Percentiles rank a stretch among this genome's conserved stretches.
Evolutionary conservation across 2,113 vertebrate genomes (phyloP).

Genomic region (Oostethus manadensis): DNA sequence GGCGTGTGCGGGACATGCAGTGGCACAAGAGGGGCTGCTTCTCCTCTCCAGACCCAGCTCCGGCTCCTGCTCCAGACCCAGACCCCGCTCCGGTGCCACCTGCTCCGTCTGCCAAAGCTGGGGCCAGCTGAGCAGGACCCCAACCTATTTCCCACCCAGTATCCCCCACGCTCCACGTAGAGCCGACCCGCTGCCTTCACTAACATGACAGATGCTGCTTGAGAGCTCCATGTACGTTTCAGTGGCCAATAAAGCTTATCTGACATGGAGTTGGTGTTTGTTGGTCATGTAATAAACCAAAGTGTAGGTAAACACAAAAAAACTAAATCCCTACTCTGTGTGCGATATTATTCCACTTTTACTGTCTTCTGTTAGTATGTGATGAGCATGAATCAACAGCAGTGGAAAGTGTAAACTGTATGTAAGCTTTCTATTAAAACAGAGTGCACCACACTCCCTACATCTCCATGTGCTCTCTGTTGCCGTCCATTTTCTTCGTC

Average conservation of each 20-base stretch:
- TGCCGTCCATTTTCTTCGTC: no score
- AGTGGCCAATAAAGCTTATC: constrained; percentile 60
- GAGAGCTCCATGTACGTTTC: constrained; percentile 56
- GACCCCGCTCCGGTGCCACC: constrained; percentile 55
- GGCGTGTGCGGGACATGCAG: constrained; percentile 86
- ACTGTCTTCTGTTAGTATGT: constrained; percentile 23
- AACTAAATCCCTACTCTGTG: neutral
- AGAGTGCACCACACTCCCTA: constrained; percentile 28
- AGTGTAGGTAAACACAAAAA: neutral
- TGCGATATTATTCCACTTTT: constrained; percentile 20
- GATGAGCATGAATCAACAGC: constrained; percentile 33
- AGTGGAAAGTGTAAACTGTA: constrained; percentile 37
- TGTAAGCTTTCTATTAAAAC: constrained; percentile 47
- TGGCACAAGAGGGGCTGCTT: constrained; percentile 86
- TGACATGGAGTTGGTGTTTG: constrained; percentile 36
- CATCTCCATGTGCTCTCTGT: neutral
- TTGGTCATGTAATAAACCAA: constrained; percentile 35
- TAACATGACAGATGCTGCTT: constrained; percentile 44
- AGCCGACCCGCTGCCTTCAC: constrained; percentile 32
- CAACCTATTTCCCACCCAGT: constrained; percentile 1
- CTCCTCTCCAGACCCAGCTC: constrained; percentile 35
- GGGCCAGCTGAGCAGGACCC: constrained; percentile 75
- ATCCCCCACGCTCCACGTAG: constrained; percentile 13
- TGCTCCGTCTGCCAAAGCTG: constrained; percentile 63
- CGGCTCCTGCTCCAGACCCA: constrained; percentile 58